Percentiles rank a stretch among this genome's conserved stretches.
phyloP scores from a whole-genome alignment of 2,113 vertebrate species.

The Athene noctua region DNA sequence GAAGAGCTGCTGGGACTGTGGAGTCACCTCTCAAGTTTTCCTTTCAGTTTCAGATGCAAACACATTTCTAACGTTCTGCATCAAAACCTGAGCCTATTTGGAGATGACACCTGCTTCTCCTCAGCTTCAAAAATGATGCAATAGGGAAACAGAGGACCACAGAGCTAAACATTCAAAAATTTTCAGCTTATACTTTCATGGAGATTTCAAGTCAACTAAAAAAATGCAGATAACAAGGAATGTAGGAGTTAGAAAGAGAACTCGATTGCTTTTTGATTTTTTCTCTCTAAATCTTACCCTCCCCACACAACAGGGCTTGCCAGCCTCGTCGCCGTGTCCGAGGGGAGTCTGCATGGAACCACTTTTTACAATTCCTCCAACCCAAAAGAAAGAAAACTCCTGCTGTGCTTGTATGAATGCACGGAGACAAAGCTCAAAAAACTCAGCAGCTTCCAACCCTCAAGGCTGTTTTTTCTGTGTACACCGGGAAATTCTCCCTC shows the following conservation, averaged over 20 bases:
- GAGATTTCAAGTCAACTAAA: conserved; percentile 38
- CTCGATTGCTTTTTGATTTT: not conserved
- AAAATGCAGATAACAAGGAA: conserved; percentile 2
- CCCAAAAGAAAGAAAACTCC: conserved; percentile 56
- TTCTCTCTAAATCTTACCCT: not conserved
- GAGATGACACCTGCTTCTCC: conserved; percentile 29
- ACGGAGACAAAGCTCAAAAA: conserved; percentile 54
- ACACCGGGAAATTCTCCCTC: conserved; percentile 53
- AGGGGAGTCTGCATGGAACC: conserved; percentile 44
- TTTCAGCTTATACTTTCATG: not conserved
- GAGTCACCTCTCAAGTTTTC: not conserved
- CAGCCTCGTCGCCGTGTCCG: not conserved
- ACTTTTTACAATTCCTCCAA: conserved; percentile 24
- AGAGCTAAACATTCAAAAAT: not conserved
- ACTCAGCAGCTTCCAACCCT: conserved; percentile 60
- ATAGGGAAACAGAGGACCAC: not conserved
- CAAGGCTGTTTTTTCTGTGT: conserved; percentile 61
- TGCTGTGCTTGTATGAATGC: conserved; percentile 67
- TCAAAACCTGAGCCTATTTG: not conserved
- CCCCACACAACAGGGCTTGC: not conserved
- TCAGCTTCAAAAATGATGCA: not conserved
- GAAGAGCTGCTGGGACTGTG: conserved; percentile 10
- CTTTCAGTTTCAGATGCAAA: not conserved
- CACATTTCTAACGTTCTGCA: not conserved
- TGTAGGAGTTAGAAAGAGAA: conserved; percentile 8